These are phyloP conservation scores for Harlomillsia oculata DNA, from an alignment of 1,140 invertebrate species.

Conservation along the genomic window DNA sequence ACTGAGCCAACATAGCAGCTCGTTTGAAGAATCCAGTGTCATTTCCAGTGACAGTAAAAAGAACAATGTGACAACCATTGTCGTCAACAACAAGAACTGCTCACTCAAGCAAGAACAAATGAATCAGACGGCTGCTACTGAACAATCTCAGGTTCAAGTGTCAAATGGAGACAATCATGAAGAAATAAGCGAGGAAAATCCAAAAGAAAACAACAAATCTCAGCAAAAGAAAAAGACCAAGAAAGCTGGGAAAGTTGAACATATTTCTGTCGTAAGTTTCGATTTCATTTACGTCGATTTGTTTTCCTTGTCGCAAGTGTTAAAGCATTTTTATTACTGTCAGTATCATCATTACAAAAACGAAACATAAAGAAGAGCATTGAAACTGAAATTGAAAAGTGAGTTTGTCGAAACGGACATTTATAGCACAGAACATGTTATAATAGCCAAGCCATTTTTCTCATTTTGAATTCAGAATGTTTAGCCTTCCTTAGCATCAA, in stretches of 20 bases:
- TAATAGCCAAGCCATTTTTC: too few relatives aligned
- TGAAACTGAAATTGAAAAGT: background rate
- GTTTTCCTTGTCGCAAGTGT: too few relatives aligned
- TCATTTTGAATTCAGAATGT: too few relatives aligned
- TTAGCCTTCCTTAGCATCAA: too few relatives aligned
- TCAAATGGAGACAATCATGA: conserved; percentile 2
- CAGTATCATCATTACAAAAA: background rate
- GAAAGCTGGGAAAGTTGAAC: conserved; percentile 50
- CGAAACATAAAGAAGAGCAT: background rate
- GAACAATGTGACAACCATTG: background rate
- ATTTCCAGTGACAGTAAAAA: background rate
- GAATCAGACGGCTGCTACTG: too few relatives aligned
- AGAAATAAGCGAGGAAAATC: background rate
- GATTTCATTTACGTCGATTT: conserved; percentile 3
- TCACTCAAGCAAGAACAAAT: too few relatives aligned
- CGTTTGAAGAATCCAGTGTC: too few relatives aligned
- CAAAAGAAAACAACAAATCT: conserved; percentile 44
- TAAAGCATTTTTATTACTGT: background rate
- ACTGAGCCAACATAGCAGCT: too few relatives aligned
- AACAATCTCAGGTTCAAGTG: too few relatives aligned
- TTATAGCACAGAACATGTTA: too few relatives aligned
- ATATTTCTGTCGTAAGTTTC: conserved; percentile 52
- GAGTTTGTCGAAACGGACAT: background rate
- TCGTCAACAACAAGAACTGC: background rate
- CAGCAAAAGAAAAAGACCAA: conserved; percentile 52